These are phyloP conservation scores for Toxonevra muliebris DNA, from an alignment of 2,888 invertebrate species.

Conservation along the genomic window DNA sequence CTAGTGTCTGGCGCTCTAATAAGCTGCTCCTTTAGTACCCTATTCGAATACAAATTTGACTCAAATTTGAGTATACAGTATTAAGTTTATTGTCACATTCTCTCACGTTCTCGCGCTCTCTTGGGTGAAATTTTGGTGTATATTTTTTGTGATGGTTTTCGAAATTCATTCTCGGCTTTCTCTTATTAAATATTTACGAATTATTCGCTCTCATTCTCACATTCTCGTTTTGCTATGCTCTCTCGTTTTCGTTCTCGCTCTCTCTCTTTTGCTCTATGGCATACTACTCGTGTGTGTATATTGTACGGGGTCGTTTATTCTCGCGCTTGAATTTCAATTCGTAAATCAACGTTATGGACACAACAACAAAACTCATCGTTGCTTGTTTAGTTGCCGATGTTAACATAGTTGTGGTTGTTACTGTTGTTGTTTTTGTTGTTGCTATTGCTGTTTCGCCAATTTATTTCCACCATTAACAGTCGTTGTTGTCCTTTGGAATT, in stretches of 20 bases:
- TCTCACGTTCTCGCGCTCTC: neutral
- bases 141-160: neutral
- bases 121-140: neutral
- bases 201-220: constrained; percentile 55
- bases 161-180: constrained; percentile 26
- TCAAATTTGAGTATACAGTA: neutral
- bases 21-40: no score
- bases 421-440: constrained; percentile 33
- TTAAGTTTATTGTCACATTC: neutral
- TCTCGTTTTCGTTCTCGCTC: constrained; percentile 20
- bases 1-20: neutral
- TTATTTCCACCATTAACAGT: constrained; percentile 34
- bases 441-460: constrained; percentile 34
- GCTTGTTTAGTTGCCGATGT: neutral
- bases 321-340: neutral
- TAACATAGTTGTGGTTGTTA: constrained; percentile 13
- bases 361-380: constrained; percentile 20
- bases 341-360: constrained; percentile 17
- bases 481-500: constrained; percentile 40
- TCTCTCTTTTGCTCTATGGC: neutral
- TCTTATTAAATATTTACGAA: constrained; percentile 58
- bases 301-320: no score
- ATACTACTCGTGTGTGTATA: no score
- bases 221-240: neutral
- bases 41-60: no score